Evolutionary conservation across 2,888 invertebrate species (phyloP), one percentile per base, ranked within the genome.

Genomic region (Horisme vitalbata): DNA sequence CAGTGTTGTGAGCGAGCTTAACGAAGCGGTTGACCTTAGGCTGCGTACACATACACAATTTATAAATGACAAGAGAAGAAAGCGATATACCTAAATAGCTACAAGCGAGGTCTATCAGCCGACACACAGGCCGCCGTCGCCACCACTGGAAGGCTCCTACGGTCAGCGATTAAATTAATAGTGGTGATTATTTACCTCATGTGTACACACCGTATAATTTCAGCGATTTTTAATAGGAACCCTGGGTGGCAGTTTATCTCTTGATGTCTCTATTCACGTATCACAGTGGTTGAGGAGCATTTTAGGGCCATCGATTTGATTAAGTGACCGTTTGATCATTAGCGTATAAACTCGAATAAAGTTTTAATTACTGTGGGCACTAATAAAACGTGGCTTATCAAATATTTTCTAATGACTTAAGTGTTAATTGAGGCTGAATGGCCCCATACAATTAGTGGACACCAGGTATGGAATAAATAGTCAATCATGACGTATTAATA

Each of bases 151-250:
- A 52, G 45, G 61, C 59, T 66, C 56, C 65, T 63, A 71, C 69
- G 71, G 60, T 56, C 69, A 59, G 58, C 75, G 69, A 86, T 85
- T 86, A 85, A 69, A 78, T 69, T 83, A 86, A 86, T 85, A 65
- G 72, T 66, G 54, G 63, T 68, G 69, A 86, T 86, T 75, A 83
- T 68, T 86, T 79, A 82, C 67, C 50, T 65, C 61, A 60, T 72
- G 70, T 68, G 65, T 63, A 72, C 72, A 71, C 62, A 65, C 63
- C 69, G 72, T 82, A 80, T 83, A 77, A 84, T 85, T 83, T 84
- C 79, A 76, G 79, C 78, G 59, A 75, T 79, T 81, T 79, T 77
- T 81, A 71, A 73, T 68, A 62, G 56, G 68, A 68, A 68, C 56
- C 74, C 74, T 79, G 83, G 83, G 83, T 81, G 83, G 82, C 69